These are phyloP conservation scores for Dione juno DNA, from an alignment of 2,888 invertebrate genomes.

Conservation along the genomic window DNA sequence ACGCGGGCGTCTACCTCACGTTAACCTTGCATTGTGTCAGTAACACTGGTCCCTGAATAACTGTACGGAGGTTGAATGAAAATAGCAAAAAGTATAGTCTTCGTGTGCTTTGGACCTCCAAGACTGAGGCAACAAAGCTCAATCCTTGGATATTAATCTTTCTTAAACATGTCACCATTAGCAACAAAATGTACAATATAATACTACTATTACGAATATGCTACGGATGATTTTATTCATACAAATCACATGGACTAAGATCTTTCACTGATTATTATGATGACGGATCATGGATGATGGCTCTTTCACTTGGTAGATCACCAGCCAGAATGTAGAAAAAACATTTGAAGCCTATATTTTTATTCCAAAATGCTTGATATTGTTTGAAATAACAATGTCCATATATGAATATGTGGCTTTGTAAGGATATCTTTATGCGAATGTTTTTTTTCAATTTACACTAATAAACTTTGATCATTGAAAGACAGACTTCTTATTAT, in stretches of 20 bases:
- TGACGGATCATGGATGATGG: neutral
- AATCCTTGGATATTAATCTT: neutral
- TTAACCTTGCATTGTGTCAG: constrained; percentile 80
- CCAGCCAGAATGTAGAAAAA: too few relatives aligned
- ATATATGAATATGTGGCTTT: neutral
- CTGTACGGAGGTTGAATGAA: constrained; percentile 73
- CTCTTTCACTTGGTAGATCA: neutral
- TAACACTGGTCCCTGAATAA: constrained; percentile 73
- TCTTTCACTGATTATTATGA: too few relatives aligned
- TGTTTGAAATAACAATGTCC: neutral
- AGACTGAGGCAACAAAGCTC: neutral
- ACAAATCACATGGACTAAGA: too few relatives aligned
- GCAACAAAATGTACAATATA: neutral
- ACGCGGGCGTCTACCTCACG: constrained; percentile 72
- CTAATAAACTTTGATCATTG: constrained; percentile 44
- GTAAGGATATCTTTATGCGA: constrained; percentile 16
- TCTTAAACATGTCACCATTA: neutral
- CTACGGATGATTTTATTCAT: too few relatives aligned
- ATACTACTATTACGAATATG: too few relatives aligned
- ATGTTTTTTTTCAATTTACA: constrained; percentile 28
- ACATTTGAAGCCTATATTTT: neutral
- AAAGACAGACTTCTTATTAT: constrained; percentile 38
- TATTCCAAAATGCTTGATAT: neutral
- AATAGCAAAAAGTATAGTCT: constrained; percentile 62
- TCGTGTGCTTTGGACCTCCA: constrained; percentile 38